A percentile compares a stretch with the other conserved stretches of the same genome.
Conservation (phyloP, 2,113 vertebrate species). For the Callospermophilus lateralis region DNA sequence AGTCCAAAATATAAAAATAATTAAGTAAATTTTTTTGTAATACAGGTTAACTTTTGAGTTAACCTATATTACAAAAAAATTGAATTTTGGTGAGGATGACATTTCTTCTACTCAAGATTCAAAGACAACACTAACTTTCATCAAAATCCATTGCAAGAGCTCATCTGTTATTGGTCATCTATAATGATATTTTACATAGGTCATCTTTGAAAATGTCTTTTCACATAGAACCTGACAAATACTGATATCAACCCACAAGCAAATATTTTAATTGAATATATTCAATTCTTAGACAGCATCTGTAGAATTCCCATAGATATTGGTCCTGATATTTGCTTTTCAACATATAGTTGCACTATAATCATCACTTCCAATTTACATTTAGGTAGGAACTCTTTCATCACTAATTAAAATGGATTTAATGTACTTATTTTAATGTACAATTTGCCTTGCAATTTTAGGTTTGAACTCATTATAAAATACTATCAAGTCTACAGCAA, state of each 20-base stretch:
- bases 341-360: not conserved
- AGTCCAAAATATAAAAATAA: not conserved
- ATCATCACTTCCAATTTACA: not conserved
- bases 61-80: too few relatives aligned
- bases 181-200: not conserved
- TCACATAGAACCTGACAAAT: not conserved
- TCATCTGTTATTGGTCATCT: not conserved
- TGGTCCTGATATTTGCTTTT: not conserved
- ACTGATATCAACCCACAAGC: not conserved
- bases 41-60: not conserved
- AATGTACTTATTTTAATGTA: not conserved
- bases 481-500: not conserved
- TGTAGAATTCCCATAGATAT: not conserved
- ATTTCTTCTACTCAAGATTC: not conserved
- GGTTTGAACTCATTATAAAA: not conserved
- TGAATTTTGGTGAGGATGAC: not conserved
- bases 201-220: not conserved
- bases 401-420: not conserved
- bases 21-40: not conserved
- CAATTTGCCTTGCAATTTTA: not conserved
- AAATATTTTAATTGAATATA: not conserved
- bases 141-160: not conserved
- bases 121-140: not conserved
- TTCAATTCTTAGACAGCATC: not conserved
- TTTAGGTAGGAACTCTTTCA: not conserved